Base-by-base conservation (phyloP, 1,140 invertebrate genomes). In the Drosophila nigromelanica region DNA sequence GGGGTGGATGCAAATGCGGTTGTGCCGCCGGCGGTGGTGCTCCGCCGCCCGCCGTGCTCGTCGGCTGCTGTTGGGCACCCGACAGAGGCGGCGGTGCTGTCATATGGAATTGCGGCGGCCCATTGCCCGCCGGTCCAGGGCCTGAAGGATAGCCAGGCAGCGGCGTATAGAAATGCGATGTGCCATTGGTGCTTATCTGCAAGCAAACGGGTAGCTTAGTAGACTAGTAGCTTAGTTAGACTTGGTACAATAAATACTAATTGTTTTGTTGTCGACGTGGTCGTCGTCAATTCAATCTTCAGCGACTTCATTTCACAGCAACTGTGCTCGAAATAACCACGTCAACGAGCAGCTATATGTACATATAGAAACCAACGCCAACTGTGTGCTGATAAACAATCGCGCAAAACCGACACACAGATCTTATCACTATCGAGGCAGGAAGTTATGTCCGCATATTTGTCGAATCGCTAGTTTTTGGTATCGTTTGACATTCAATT, bases 61-160 rank as follows among this genome's bases (percentile, higher is more conserved):
- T 47, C 7, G 72, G 62, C 42, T 71, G 69, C 27, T 81, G 86
- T 21, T 72, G 75, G 92, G 24, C 91, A 21, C 42, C 42, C 21
- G 63, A 62, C 3, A 67, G 64, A 6, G 74, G 78, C 42, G 64
- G 79, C 92, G 56, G 91, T 66, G 78, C 80, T 33, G 73, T 76
- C 64, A 93, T 92, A 73, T 94, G 94, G 91, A 92, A 95, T 76
- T 94, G 94, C 12, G 94, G 92, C 18, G 94, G 94, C 60, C 94
- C 94, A 67, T 94, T 94, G 39, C 79, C 83, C 27, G 80, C 80
- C 12, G 83, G 82, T 14, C 94, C 93, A 8, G 94, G 93, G 39
- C 93, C 92, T 0, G 85, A 71, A 8, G 81, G 78, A 68, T 80
- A 91, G 1, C 89, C 90, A 69, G 94, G 93, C 35, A 95, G 93